Conservation (phyloP, 2,113 vertebrate genomes). For the Campylomormyrus tamandua region DNA sequence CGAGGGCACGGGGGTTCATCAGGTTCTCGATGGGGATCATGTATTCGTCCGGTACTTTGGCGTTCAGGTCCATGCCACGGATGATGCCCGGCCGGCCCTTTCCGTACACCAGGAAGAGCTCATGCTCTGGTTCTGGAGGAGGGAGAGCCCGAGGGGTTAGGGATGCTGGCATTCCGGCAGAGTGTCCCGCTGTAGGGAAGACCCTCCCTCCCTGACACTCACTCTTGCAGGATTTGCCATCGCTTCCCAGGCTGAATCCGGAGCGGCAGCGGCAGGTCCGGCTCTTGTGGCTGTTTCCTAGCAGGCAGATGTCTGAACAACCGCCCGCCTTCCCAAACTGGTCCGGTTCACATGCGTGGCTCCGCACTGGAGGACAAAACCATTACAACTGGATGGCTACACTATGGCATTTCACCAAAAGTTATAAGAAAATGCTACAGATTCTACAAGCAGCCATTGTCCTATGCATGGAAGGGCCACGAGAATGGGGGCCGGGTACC, state of each 20-base stretch:
- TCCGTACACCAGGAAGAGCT: conserved; percentile 89
- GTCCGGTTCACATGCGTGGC: conserved; percentile 83
- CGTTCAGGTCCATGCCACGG: conserved; percentile 91
- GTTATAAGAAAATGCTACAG: not conserved
- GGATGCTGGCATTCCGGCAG: not conserved
- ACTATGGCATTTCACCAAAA: not conserved
- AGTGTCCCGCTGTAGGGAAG: not conserved
- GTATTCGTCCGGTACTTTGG: conserved; percentile 88
- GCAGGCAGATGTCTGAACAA: conserved; percentile 92
- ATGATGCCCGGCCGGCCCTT: conserved; percentile 93
- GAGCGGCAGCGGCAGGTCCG: conserved; percentile 90
- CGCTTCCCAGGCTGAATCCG: conserved; percentile 88
- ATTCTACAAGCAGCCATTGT: not conserved
- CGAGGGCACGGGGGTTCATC: conserved; percentile 89
- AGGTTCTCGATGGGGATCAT: conserved; percentile 98
- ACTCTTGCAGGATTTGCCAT: conserved; percentile 96
- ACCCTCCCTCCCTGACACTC: conserved; percentile 35
- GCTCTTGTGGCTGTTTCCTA: conserved; percentile 90
- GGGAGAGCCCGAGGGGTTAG: not conserved
- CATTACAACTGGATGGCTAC: not conserved
- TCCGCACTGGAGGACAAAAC: conserved; percentile 66
- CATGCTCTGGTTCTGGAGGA: conserved; percentile 80
- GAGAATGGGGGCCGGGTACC: conserved; percentile 52
- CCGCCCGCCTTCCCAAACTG: conserved; percentile 84
- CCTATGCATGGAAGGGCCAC: not conserved